Evolutionary conservation across 2,888 invertebrate species (phyloP), one percentile per base, ranked within the genome.

Genomic region (Brachyptera risi): DNA sequence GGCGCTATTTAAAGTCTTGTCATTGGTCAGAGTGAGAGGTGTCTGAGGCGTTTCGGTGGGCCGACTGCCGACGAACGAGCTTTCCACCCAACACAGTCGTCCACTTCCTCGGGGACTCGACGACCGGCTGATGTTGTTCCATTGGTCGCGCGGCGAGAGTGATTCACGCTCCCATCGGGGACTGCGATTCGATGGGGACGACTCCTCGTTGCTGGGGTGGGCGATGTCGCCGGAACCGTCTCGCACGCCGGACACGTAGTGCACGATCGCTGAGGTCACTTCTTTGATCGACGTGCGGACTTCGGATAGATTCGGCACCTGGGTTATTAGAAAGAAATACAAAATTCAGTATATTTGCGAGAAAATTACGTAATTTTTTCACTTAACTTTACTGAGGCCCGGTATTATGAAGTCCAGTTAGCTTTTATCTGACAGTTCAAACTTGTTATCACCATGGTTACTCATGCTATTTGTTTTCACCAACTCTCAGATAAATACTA

Each of bases 261-360:
- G 92, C 59, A 92, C 93, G 69, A 94, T 93, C 51, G 93, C 93
- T 68, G 92, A 92, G 66, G 93, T 93, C 67, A 93, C 93, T 77
- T 92, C 92, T 76, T 92, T 92, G 73, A 93, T 93, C 61, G 91
- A 92, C 65, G 90, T 85, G 73, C 89, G 89, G 65, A 91, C 90
- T 72, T 85, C 83, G 2, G 80, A 78, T 1, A 80, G 78, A 67
- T 79, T 80, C 44, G 79, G 75, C 42, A 78, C 75, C 58, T 74
- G 65, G 40, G 38, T 56, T 31, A 31, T 31, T 5, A 11, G 11
- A 31, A 31, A 31, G n/a, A n/a, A n/a, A n/a, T n/a, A n/a, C n/a
- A n/a, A n/a, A n/a, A n/a, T n/a, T n/a, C n/a, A n/a, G n/a, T n/a
- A n/a, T n/a, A n/a, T n/a, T n/a, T n/a, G n/a, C n/a, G n/a, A n/a